Conservation (phyloP, 2,888 invertebrate species). For the Eupithecia vulgata region DNA sequence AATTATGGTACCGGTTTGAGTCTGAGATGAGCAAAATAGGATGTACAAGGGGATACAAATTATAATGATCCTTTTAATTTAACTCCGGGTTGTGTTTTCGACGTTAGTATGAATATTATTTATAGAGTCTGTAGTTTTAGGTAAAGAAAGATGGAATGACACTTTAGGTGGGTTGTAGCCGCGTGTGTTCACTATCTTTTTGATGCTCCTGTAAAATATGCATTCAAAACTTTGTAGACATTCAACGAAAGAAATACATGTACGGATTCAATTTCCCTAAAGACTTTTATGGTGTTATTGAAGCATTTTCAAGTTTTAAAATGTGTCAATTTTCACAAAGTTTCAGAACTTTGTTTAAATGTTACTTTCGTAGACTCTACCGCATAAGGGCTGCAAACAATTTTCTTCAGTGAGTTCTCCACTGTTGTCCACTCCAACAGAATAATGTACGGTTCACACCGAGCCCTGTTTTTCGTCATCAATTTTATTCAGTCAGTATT, state of each 20-base stretch:
- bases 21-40: not conserved
- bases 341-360: too few relatives aligned
- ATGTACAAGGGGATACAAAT: not conserved
- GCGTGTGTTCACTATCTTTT: slow-evolving; percentile 32
- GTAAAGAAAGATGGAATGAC: slow-evolving; percentile 10
- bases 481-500: not conserved
- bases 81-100: not conserved
- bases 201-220: not conserved
- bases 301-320: not conserved
- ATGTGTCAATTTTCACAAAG: not conserved
- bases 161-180: slow-evolving; percentile 27
- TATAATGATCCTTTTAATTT: not conserved
- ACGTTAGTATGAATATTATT: not conserved
- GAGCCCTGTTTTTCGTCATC: not conserved
- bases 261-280: not conserved
- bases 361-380: not conserved
- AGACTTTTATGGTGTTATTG: not conserved
- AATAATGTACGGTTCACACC: not conserved
- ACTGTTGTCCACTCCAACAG: too few relatives aligned
- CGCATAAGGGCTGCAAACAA: not conserved
- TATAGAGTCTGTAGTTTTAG: slow-evolving; percentile 4
- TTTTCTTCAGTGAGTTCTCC: not conserved
- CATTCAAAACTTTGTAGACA: not conserved
- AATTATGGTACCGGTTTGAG: not conserved
- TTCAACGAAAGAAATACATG: not conserved